These are phyloP conservation scores for Herpetotheres cachinnans DNA, from an alignment of 2,113 vertebrate species.

Conservation along the genomic window DNA sequence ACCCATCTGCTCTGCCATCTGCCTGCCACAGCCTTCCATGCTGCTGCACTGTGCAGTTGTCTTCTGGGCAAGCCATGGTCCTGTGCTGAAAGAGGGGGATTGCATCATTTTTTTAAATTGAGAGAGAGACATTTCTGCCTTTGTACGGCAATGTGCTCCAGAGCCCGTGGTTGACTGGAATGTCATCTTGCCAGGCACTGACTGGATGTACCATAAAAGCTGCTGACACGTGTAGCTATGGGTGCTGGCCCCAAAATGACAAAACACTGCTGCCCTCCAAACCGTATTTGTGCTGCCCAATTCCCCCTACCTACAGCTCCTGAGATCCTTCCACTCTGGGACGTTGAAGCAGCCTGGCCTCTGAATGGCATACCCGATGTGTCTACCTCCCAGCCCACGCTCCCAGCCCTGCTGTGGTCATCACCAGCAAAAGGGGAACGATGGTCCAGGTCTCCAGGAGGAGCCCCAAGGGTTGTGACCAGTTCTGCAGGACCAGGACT, in stretches of 20 bases:
- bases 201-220: neutral
- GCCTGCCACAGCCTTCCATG: neutral
- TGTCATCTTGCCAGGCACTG: neutral
- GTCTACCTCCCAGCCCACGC: rapidly evolving
- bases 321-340: neutral
- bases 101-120: neutral
- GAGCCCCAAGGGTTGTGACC: neutral
- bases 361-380: neutral
- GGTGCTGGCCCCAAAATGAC: neutral
- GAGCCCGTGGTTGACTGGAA: rapidly evolving
- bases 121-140: neutral
- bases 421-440: neutral
- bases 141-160: rapidly evolving
- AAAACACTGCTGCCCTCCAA: neutral
- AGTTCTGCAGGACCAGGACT: neutral
- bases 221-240: neutral
- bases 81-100: neutral
- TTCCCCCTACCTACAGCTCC: neutral
- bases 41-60: neutral
- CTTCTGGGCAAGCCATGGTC: neutral
- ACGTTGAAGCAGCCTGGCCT: neutral
- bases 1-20: neutral
- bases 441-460: neutral
- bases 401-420: neutral
- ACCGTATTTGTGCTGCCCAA: neutral